These are phyloP conservation scores for Sialis lutaria DNA, from an alignment of 2,888 invertebrate genomes.

Conservation along the genomic window DNA sequence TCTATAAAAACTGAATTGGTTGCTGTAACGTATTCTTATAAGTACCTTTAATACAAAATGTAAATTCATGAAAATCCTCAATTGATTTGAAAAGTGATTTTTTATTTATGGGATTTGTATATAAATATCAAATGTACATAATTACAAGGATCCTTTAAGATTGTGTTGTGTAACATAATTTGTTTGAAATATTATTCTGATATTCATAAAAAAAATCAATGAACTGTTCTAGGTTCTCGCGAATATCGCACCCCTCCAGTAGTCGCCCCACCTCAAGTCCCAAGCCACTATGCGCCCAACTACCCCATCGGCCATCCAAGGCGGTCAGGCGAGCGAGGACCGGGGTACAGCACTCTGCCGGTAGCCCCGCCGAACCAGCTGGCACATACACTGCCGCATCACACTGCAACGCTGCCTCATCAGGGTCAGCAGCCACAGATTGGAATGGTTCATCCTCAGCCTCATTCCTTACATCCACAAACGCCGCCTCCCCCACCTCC, in stretches of 20 bases:
- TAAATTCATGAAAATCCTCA: no score
- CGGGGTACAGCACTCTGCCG: slow-evolving; percentile 76
- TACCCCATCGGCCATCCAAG: slow-evolving; percentile 72
- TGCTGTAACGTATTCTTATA: no score
- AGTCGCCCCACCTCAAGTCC: slow-evolving; percentile 89
- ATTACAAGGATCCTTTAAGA: no score
- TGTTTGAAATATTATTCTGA: no score
- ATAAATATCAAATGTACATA: no score
- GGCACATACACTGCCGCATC: slow-evolving; percentile 14
- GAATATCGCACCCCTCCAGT: slow-evolving; percentile 93
- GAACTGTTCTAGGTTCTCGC: slow-evolving; percentile 31
- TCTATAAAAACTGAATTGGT: no score
- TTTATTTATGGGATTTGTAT: no score
- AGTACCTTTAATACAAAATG: no score
- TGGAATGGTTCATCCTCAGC: slow-evolving; percentile 72
- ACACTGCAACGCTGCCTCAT: slow-evolving; percentile 17
- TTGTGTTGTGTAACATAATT: no score
- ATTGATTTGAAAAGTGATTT: no score
- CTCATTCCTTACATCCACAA: slow-evolving; percentile 35
- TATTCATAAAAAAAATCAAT: no score
- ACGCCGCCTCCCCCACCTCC: slow-evolving; percentile 48
- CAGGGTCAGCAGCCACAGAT: slow-evolving; percentile 31
- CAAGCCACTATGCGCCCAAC: slow-evolving; percentile 93
- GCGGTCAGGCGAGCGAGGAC: slow-evolving; percentile 39
- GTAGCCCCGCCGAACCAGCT: slow-evolving; percentile 33